Evolutionary conservation across 2,888 invertebrate genomes (phyloP), one percentile per base, ranked within the genome.

Genomic region (Homarus gammarus): DNA sequence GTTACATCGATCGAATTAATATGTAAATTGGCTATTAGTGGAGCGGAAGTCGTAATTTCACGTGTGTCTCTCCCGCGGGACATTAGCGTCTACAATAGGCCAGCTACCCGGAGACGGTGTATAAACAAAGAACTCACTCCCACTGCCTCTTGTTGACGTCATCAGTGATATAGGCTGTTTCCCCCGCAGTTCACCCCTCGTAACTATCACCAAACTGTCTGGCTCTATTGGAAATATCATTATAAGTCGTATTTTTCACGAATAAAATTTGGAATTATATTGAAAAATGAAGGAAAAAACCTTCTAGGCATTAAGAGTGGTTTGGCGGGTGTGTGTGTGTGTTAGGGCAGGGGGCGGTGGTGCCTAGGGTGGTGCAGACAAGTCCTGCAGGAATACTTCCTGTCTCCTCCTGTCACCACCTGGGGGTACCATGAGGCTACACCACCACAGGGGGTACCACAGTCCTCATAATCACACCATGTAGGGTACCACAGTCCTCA

Each of bases 371-470:
- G 70, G 68, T 82, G 27, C 70, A 82, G 82, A 68, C 82, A 70
- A 70, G 82, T 82, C 82, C 82, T 82, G 82, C 82, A 44, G 82
- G 82, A 49, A 31, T 44, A 70, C 82, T 82, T 82, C 82, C 82
- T 82, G 82, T 68, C 82, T 64, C 70, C 70, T 49, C 31, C 70
- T 70, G 70, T 82, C 44, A n/a, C n/a, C n/a, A n/a, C n/a, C n/a
- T n/a, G n/a, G n/a, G n/a, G n/a, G n/a, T n/a, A n/a, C n/a, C n/a
- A n/a, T n/a, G n/a, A n/a, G n/a, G n/a, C n/a, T n/a, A n/a, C n/a
- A n/a, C n/a, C n/a, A n/a, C 70, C 82, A 70, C 82, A 38, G 68
- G 44, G 68, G 82, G 70, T 70, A 82, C 82, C 82, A 44, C 10
- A 49, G 33, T 38, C 64, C 81, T 61, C 40, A 33, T 40, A 51